Evolutionary conservation across 2,888 invertebrate genomes (phyloP).

Genomic region (Cryptosula pallasiana): DNA sequence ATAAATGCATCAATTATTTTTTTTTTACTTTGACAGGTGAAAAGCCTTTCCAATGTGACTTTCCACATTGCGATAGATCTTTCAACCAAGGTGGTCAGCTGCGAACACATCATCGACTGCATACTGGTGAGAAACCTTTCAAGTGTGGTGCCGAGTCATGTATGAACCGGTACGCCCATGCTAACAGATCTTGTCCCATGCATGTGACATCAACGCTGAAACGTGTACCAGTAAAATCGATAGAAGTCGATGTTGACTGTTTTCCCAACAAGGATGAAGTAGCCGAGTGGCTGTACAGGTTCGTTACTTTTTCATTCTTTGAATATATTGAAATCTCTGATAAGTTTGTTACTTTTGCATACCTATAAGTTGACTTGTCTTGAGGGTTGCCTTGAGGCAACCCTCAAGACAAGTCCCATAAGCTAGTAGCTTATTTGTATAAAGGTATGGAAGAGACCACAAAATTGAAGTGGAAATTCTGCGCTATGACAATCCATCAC

Average conservation of each 20-base stretch:
- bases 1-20: neutral
- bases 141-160: conserved; percentile 59
- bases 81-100: conserved; percentile 74
- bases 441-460: conserved; percentile 6
- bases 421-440: neutral
- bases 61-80: conserved; percentile 65
- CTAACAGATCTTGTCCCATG: conserved; percentile 68
- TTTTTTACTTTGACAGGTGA: conserved; percentile 60
- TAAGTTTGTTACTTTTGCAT: too few species aligned
- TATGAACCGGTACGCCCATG: conserved; percentile 67
- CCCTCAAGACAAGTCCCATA: too few species aligned
- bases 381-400: too few species aligned
- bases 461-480: conserved; percentile 6
- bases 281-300: conserved; percentile 14
- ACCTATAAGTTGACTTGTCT: too few species aligned
- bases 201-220: conserved; percentile 64
- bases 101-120: conserved; percentile 70
- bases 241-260: neutral
- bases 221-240: conserved; percentile 41
- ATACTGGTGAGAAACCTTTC: conserved; percentile 73
- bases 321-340: neutral
- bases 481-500: neutral
- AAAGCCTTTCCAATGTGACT: conserved; percentile 69
- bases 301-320: neutral
- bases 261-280: conserved; percentile 21